phyloP scores from a whole-genome alignment of 2,888 invertebrate genomes.

The Ethmia dodecea region DNA sequence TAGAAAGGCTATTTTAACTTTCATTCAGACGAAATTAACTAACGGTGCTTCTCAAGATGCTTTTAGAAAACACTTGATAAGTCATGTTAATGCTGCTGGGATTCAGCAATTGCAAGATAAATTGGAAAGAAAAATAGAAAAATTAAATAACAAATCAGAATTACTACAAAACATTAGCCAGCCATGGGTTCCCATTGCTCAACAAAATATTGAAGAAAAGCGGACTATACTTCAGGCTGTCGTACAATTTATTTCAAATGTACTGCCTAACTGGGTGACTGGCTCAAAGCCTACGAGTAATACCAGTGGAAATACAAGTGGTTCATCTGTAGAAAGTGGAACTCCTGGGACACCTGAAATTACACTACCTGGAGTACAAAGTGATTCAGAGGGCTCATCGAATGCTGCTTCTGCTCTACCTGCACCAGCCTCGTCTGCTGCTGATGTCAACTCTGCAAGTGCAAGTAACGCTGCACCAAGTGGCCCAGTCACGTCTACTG shows the following conservation, averaged over 20 bases:
- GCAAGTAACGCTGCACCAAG: not conserved
- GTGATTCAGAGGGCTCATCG: not conserved
- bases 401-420: not conserved
- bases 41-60: constrained; percentile 32
- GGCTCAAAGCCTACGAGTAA: constrained; percentile 18
- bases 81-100: constrained; percentile 44
- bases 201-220: constrained; percentile 46
- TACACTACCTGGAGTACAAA: no score
- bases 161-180: constrained; percentile 42
- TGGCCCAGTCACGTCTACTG: not conserved
- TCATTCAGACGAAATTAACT: constrained; percentile 45
- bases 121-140: constrained; percentile 48
- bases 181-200: constrained; percentile 43
- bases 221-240: constrained; percentile 47
- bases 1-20: constrained; percentile 49
- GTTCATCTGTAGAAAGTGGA: not conserved
- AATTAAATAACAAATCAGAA: constrained; percentile 51
- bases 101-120: constrained; percentile 44
- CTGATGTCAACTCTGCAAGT: no score
- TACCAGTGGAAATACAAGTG: not conserved
- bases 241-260: constrained; percentile 42
- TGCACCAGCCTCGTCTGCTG: not conserved
- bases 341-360: no score
- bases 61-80: constrained; percentile 43
- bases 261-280: constrained; percentile 51